Evolutionary conservation across 2,797 vertebrate species (phyloP).

Genomic region (Thamnophis elegans): DNA sequence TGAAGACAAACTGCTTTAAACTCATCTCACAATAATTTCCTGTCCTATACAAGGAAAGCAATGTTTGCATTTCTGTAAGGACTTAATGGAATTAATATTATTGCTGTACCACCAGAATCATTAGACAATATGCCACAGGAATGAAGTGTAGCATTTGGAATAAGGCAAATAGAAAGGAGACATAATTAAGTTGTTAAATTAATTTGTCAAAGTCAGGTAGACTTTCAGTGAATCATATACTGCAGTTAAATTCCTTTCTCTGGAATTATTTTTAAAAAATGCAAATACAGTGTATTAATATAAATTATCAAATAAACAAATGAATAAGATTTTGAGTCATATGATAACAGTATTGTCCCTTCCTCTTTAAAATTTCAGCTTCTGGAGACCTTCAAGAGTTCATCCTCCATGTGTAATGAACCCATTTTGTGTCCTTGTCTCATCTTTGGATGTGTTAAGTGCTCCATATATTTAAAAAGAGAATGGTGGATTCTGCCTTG

Average conservation of each 20-base stretch:
- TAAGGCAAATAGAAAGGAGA: constrained; percentile 7
- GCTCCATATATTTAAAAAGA: neutral
- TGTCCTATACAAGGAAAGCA: neutral
- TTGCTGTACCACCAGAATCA: neutral
- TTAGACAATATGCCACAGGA: neutral
- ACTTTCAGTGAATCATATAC: constrained; percentile 42
- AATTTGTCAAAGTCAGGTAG: constrained; percentile 28
- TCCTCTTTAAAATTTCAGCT: constrained; percentile 37
- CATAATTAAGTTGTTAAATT: constrained; percentile 7
- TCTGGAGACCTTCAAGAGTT: neutral
- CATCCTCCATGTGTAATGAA: neutral
- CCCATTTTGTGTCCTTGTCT: neutral
- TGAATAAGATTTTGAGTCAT: constrained; percentile 54
- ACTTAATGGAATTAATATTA: neutral
- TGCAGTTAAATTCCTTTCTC: constrained; percentile 6
- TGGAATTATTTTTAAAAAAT: neutral
- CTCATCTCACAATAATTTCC: neutral
- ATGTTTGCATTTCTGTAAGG: constrained; percentile 27
- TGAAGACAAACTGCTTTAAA: neutral
- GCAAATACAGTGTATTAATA: neutral
- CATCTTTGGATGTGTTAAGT: neutral
- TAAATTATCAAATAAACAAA: neutral
- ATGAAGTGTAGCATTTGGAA: neutral
- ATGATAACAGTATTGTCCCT: constrained; percentile 33
- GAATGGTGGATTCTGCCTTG: neutral